Conservation (phyloP, 1,140 invertebrate genomes). For the Thalassaphorura encarpata region DNA sequence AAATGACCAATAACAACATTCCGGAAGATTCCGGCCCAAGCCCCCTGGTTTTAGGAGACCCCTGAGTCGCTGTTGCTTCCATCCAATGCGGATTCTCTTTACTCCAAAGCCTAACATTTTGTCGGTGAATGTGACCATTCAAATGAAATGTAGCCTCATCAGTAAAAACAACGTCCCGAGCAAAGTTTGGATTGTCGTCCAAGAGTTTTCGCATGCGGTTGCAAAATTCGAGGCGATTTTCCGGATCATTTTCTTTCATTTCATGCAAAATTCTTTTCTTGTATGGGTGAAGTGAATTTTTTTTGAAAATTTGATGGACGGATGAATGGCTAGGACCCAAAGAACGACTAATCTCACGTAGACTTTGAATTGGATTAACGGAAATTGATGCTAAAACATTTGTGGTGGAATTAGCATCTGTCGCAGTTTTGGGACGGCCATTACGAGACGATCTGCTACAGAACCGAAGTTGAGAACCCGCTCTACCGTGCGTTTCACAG, state of each 20-base stretch:
- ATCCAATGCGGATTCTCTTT: conserved; percentile 32
- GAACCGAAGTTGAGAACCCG: too few relatives aligned
- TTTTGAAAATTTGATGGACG: neutral
- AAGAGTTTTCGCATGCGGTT: neutral
- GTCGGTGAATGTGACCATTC: conserved; percentile 30
- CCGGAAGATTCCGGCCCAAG: conserved; percentile 36
- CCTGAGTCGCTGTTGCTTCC: conserved; percentile 33
- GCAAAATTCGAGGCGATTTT: conserved; percentile 5
- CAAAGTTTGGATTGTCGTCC: neutral
- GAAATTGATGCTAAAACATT: neutral
- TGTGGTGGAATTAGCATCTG: too few relatives aligned
- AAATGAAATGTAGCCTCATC: conserved; percentile 31
- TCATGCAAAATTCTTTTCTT: neutral
- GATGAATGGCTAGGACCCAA: neutral
- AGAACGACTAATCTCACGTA: neutral
- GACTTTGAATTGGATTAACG: neutral
- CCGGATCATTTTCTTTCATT: neutral
- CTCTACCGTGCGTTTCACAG: too few relatives aligned
- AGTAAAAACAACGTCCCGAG: neutral
- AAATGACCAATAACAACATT: conserved; percentile 35
- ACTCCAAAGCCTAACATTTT: conserved; percentile 28
- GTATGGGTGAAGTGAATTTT: neutral
- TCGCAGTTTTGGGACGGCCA: too few relatives aligned
- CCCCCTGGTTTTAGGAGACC: conserved; percentile 35
- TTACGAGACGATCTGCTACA: too few relatives aligned